phyloP scores from a whole-genome alignment of 2,113 vertebrate genomes.

The Ardeotis arabs region DNA sequence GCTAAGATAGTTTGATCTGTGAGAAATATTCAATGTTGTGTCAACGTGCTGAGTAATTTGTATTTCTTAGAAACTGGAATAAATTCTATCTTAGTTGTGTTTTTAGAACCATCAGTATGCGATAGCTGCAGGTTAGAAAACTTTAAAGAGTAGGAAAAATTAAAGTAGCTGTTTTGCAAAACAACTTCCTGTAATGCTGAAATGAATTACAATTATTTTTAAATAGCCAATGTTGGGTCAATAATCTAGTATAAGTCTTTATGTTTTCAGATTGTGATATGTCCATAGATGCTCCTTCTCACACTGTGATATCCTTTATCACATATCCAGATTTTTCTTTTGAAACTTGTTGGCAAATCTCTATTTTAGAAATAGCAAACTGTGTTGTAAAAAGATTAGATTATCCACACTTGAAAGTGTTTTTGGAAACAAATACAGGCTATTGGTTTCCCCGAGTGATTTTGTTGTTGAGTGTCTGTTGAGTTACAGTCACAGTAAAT shows the following conservation, averaged over 20 bases:
- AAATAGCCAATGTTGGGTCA: not conserved
- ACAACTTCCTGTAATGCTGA: not conserved
- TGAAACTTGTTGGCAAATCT: not conserved
- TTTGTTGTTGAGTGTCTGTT: not conserved
- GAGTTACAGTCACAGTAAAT: constrained; percentile 12
- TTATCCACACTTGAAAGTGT: not conserved
- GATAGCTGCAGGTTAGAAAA: not conserved
- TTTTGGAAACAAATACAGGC: constrained; percentile 5
- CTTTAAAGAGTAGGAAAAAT: not conserved
- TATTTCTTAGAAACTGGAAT: not conserved
- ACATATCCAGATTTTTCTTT: not conserved
- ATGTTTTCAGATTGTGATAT: not conserved
- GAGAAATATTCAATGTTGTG: not conserved
- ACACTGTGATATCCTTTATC: not conserved
- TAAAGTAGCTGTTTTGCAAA: not conserved
- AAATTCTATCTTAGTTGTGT: not conserved
- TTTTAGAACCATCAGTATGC: not conserved
- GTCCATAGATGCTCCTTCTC: not conserved
- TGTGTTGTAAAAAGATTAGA: not conserved
- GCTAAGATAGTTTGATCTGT: not conserved
- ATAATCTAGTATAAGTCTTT: not conserved
- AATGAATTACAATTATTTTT: not conserved
- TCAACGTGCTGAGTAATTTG: not conserved
- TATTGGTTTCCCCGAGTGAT: not conserved
- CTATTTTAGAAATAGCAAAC: not conserved